Conservation (phyloP, 2,113 vertebrate genomes). For the Nothocercus julius region DNA sequence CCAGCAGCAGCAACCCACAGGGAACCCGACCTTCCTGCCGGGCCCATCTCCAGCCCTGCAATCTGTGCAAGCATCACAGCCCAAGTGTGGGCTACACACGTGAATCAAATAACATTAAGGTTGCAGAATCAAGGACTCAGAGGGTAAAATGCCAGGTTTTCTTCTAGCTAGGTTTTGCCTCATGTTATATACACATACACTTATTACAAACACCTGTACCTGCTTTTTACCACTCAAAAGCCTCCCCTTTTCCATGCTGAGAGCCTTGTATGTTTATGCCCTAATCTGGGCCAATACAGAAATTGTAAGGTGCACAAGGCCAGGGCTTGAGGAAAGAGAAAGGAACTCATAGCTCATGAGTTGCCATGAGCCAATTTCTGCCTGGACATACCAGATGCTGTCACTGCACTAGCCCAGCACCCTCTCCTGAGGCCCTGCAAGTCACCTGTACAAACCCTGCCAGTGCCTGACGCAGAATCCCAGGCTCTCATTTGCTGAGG, state of each 20-base stretch:
- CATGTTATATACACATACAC: neutral
- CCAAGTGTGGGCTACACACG: accelerated
- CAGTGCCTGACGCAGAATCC: neutral
- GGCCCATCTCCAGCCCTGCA: neutral
- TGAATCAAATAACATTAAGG: neutral
- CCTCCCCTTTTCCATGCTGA: neutral
- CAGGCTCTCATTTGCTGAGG: neutral
- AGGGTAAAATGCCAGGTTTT: neutral
- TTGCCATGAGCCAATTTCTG: neutral
- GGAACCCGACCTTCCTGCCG: neutral
- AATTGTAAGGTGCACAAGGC: neutral
- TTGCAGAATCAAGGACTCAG: neutral
- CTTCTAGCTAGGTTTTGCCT: neutral
- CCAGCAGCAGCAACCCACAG: neutral
- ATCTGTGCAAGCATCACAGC: neutral
- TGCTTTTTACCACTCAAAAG: neutral
- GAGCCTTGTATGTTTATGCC: neutral
- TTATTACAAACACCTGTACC: neutral
- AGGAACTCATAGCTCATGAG: neutral
- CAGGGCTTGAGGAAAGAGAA: neutral
- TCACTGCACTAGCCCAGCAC: neutral
- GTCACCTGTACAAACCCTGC: neutral
- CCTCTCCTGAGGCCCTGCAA: neutral
- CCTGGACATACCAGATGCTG: neutral
- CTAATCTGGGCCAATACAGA: accelerated